phyloP scores from a whole-genome alignment of 2,113 vertebrate species.

The Poicephalus gulielmi region DNA sequence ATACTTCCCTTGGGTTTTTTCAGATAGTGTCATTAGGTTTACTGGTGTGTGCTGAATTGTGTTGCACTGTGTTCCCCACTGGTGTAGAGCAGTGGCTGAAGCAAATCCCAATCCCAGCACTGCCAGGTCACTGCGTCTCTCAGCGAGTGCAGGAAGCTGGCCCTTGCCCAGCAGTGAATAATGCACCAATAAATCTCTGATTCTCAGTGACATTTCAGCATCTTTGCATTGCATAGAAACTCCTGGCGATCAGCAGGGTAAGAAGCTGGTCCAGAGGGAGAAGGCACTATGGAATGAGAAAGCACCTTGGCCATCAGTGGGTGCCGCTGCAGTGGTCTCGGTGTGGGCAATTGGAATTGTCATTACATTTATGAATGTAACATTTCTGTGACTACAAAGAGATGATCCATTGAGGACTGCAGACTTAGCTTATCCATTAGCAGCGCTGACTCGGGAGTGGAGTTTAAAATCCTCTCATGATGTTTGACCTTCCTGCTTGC shows the following conservation, averaged over 20 bases:
- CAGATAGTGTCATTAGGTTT: background rate
- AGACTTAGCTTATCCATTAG: background rate
- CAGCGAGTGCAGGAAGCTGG: fast-evolving
- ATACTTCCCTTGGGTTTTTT: fast-evolving
- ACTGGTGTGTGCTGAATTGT: background rate
- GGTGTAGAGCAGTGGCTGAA: background rate
- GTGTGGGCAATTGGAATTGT: background rate
- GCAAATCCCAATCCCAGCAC: background rate
- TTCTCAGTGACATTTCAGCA: background rate
- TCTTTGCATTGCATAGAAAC: background rate
- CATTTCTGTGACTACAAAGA: background rate
- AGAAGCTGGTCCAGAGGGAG: background rate
- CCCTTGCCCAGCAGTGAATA: background rate
- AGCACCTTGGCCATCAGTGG: background rate
- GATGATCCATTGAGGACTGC: background rate
- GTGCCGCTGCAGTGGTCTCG: fast-evolving
- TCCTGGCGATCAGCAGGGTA: background rate
- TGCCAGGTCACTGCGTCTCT: fast-evolving
- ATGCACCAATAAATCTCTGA: background rate
- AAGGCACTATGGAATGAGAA: background rate
- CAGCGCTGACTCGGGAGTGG: fast-evolving
- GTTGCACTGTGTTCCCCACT: background rate
- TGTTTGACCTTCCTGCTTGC: background rate
- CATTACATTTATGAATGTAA: background rate
- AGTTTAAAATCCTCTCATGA: background rate